phyloP scores from a whole-genome alignment of 1,140 invertebrate species.

The Laodelphax striatellus region DNA sequence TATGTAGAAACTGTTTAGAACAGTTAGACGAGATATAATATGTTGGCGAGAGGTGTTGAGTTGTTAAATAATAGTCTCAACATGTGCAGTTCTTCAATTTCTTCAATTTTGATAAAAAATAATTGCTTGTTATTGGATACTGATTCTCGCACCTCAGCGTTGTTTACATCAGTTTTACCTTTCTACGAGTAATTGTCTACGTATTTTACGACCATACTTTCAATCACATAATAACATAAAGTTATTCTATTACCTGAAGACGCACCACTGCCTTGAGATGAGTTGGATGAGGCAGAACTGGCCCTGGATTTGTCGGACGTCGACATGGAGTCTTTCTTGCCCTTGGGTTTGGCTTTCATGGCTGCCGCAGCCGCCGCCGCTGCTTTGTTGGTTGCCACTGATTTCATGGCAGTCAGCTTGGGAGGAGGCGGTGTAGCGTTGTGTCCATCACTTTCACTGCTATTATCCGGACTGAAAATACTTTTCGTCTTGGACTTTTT shows the following conservation, averaged over 20 bases:
- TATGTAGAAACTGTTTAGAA: no score
- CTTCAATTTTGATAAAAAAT: no score
- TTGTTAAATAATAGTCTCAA: no score
- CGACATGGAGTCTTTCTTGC: constrained; percentile 22
- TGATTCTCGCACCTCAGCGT: no score
- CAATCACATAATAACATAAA: background rate
- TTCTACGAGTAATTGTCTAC: no score
- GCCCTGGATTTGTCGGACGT: constrained; percentile 31
- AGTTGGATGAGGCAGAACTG: constrained; percentile 34
- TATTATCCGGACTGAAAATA: constrained; percentile 71
- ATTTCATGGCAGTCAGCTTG: constrained; percentile 34
- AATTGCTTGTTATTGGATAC: no score
- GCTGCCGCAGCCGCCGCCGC: constrained; percentile 20
- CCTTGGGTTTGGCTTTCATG: constrained; percentile 25
- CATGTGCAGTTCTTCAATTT: no score
- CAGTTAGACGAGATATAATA: no score
- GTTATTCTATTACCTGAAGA: constrained; percentile 16
- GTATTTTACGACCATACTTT: no score
- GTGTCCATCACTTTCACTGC: constrained; percentile 53
- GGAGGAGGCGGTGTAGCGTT: constrained; percentile 25
- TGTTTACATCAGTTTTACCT: no score
- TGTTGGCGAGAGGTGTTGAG: no score
- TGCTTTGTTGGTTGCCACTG: constrained; percentile 27
- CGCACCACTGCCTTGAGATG: constrained; percentile 28
- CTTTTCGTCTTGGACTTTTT: constrained; percentile 58